A percentile compares a stretch with the other conserved stretches of the same genome.
Evolutionary conservation across 2,888 invertebrate genomes (phyloP).

Genomic region (Hirtodrosophila confusa): DNA sequence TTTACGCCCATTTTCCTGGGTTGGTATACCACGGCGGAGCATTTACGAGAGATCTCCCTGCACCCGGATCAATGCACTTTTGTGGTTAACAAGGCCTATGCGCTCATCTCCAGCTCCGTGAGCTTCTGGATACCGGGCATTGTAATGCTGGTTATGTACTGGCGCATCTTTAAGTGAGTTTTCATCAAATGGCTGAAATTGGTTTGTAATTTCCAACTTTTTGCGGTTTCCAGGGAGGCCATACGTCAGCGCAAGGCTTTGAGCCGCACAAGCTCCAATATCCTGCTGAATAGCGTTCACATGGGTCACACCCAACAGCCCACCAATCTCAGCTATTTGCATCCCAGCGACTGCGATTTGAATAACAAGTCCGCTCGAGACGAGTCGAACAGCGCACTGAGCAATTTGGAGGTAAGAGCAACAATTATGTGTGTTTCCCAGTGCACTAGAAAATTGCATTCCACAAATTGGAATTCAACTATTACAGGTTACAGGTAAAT

Average conservation of each 20-base stretch:
- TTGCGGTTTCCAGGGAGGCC: slow-evolving; percentile 87
- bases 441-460: too few species aligned
- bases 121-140: slow-evolving; percentile 97
- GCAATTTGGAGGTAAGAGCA: slow-evolving; percentile 83
- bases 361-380: slow-evolving; percentile 82
- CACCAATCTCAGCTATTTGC: slow-evolving; percentile 87
- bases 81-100: slow-evolving; percentile 94
- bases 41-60: slow-evolving; percentile 85
- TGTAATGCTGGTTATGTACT: slow-evolving; percentile 97
- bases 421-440: background rate
- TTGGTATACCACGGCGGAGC: slow-evolving; percentile 95
- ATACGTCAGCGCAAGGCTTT: slow-evolving; percentile 92
- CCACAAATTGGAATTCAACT: too few species aligned
- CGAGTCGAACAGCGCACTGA: slow-evolving; percentile 84
- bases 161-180: slow-evolving; percentile 88
- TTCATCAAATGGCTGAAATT: slow-evolving; percentile 7
- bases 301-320: slow-evolving; percentile 91
- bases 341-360: slow-evolving; percentile 87
- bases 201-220: slow-evolving; percentile 20
- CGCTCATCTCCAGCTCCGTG: slow-evolving; percentile 94
- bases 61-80: slow-evolving; percentile 92
- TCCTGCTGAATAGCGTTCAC: slow-evolving; percentile 92
- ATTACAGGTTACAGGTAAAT: too few species aligned
- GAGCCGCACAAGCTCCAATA: slow-evolving; percentile 93
- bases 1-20: slow-evolving; percentile 97